Conservation (phyloP, 2,888 invertebrate species). For the Scaptomyza flava region DNA sequence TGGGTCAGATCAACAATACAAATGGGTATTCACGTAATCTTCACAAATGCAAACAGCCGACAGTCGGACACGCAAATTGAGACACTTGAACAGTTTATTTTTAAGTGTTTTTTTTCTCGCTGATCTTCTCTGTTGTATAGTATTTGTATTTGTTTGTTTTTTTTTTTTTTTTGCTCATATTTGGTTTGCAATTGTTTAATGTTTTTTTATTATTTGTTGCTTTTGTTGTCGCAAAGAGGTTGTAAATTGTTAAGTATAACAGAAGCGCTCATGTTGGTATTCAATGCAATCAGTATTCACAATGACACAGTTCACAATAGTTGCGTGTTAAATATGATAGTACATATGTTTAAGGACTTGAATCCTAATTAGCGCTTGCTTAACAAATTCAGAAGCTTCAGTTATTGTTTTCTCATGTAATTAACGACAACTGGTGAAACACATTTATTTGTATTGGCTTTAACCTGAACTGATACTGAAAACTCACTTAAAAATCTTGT, state of each 20-base stretch:
- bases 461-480: neutral
- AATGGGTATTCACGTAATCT: conserved; percentile 55
- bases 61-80: conserved; percentile 64
- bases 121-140: neutral
- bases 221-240: conserved; percentile 27
- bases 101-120: conserved; percentile 14
- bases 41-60: conserved; percentile 28
- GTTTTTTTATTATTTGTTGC: conserved; percentile 10
- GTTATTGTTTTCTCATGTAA: conserved; percentile 11
- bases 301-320: conserved; percentile 30
- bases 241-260: conserved; percentile 57
- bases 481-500: conserved; percentile 56
- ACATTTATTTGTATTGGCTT: neutral
- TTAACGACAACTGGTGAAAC: conserved; percentile 22
- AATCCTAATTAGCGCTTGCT: conserved; percentile 35
- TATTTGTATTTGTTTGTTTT: neutral
- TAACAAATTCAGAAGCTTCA: conserved; percentile 33
- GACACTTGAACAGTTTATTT: conserved; percentile 48
- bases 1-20: conserved; percentile 39
- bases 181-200: conserved; percentile 31
- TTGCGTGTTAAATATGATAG: neutral
- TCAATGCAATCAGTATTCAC: conserved; percentile 11
- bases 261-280: conserved; percentile 11
- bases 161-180: neutral
- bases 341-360: conserved; percentile 21